Percentiles rank a stretch among this genome's conserved stretches.
Conservation (phyloP, 1,140 invertebrate species). For the Gryon sp. region DNA sequence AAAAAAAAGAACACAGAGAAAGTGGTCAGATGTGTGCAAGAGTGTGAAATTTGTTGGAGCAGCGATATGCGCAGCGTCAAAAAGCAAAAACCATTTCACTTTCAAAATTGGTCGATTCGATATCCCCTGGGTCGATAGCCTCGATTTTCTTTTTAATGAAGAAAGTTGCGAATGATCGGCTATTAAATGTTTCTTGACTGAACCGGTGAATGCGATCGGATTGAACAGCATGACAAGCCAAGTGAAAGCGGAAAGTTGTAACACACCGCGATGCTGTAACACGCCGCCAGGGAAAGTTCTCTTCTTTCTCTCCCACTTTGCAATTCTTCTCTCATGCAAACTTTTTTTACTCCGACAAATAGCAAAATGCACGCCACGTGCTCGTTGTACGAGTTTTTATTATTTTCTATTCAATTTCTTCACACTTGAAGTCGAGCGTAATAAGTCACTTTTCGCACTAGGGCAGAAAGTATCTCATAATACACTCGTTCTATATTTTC, state of each 20-base stretch:
- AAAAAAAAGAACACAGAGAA: not conserved
- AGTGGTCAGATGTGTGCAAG: constrained; percentile 8
- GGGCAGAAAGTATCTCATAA: too few relatives aligned
- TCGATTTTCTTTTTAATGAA: constrained; percentile 61
- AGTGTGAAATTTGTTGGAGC: constrained; percentile 4
- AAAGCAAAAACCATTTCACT: constrained; percentile 55
- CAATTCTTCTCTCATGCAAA: constrained; percentile 63
- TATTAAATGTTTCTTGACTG: constrained; percentile 47
- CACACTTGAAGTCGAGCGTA: not conserved
- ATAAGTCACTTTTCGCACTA: not conserved
- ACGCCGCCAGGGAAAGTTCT: constrained; percentile 75
- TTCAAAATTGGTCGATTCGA: constrained; percentile 49
- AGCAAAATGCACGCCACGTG: constrained; percentile 52
- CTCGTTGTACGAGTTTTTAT: not conserved
- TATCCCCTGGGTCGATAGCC: constrained; percentile 51
- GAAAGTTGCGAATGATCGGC: constrained; percentile 62
- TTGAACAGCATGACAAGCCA: constrained; percentile 66
- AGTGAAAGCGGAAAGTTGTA: constrained; percentile 80
- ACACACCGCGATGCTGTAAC: constrained; percentile 77
- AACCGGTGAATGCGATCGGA: constrained; percentile 46
- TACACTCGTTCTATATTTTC: too few relatives aligned
- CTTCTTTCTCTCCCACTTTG: constrained; percentile 72
- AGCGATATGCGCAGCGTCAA: constrained; percentile 3
- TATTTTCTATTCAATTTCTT: not conserved
- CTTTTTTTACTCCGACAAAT: constrained; percentile 38